phyloP scores from a whole-genome alignment of 2,797 vertebrate species.

The Australoheros facetus region DNA sequence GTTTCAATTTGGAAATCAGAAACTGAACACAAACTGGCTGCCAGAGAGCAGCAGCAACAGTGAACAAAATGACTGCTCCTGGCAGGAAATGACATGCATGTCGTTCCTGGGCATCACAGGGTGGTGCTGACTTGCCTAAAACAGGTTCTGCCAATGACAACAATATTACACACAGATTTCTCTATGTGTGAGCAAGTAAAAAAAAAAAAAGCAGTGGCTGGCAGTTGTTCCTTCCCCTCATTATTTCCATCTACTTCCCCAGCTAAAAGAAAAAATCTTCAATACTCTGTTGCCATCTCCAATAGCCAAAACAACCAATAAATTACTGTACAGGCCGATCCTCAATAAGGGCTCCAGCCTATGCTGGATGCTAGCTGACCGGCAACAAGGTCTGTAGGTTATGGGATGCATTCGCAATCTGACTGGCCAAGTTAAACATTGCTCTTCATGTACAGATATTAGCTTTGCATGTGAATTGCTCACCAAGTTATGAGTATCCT shows the following conservation, averaged over 20 bases:
- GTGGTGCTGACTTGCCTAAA: slow-evolving; percentile 71
- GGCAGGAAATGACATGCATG: slow-evolving; percentile 80
- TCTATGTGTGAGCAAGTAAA: slow-evolving; percentile 60
- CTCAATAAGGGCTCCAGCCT: slow-evolving; percentile 47
- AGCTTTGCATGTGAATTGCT: slow-evolving; percentile 20
- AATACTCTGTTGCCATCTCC: slow-evolving; percentile 68
- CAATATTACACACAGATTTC: slow-evolving; percentile 72
- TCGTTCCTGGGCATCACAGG: slow-evolving; percentile 73
- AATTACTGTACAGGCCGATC: slow-evolving; percentile 68
- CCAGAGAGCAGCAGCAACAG: slow-evolving; percentile 72
- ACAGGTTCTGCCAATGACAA: slow-evolving; percentile 74
- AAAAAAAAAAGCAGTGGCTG: slow-evolving; percentile 53
- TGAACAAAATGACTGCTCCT: slow-evolving; percentile 68
- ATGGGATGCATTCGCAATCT: slow-evolving; percentile 12
- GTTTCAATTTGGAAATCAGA: slow-evolving; percentile 75
- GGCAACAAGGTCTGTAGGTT: slow-evolving; percentile 27
- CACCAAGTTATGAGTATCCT: slow-evolving; percentile 17
- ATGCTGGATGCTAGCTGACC: slow-evolving; percentile 36
- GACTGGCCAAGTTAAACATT: slow-evolving; percentile 42
- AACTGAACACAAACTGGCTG: slow-evolving; percentile 68
- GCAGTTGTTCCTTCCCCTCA: slow-evolving; percentile 68
- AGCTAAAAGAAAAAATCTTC: slow-evolving; percentile 57
- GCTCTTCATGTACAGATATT: slow-evolving; percentile 10
- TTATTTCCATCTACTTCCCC: slow-evolving; percentile 73
- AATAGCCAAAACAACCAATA: slow-evolving; percentile 73